Evolutionary conservation across 2,888 invertebrate species (phyloP).

Genomic region (Polyommatus iphigenia): DNA sequence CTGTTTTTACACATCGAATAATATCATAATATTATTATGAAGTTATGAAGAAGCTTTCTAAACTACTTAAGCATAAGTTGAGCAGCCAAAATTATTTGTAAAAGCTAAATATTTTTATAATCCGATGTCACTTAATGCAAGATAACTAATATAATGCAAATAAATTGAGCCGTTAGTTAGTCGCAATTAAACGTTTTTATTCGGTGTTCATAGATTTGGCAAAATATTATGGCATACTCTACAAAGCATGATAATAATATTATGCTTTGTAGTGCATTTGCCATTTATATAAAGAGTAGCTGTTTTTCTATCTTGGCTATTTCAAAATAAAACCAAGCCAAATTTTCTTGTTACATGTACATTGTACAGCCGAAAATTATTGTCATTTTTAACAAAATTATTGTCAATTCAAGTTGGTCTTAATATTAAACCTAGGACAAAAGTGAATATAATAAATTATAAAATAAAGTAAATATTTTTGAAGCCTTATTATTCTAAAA

Average conservation of each 20-base stretch:
- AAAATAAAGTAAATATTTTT: background rate
- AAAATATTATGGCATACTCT: too few relatives aligned
- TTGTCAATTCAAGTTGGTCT: background rate
- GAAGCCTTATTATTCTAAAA: background rate
- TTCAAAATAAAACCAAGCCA: background rate
- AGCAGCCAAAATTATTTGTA: slow-evolving; percentile 2
- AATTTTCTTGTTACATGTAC: too few relatives aligned
- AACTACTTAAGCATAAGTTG: background rate
- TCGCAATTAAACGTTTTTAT: background rate
- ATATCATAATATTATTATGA: background rate
- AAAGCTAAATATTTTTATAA: background rate
- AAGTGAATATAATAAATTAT: background rate
- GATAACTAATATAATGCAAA: background rate
- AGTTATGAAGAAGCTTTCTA: background rate
- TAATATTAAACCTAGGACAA: background rate
- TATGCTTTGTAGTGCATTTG: too few relatives aligned
- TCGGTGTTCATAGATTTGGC: too few relatives aligned
- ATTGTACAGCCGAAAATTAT: background rate
- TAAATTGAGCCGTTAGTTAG: background rate
- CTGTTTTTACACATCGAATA: background rate
- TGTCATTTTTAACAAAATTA: slow-evolving; percentile 1
- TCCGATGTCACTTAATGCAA: background rate
- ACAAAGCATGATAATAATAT: background rate
- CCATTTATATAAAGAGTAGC: too few relatives aligned
- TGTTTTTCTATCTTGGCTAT: background rate